phyloP scores from a whole-genome alignment of 2,888 invertebrate genomes.

The Salticus scenicus region DNA sequence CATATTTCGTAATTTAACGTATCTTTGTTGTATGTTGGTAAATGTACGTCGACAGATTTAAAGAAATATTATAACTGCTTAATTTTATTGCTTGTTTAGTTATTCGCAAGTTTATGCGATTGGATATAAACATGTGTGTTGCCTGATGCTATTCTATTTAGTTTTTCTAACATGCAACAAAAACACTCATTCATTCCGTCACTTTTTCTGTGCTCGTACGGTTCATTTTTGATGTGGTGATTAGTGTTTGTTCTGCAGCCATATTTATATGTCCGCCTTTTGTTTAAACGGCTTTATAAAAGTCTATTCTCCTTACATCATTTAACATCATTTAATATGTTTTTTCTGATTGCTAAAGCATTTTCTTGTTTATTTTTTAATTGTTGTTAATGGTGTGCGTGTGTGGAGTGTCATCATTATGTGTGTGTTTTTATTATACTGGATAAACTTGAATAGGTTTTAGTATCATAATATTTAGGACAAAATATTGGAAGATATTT shows the following conservation, averaged over 20 bases:
- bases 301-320: not conserved
- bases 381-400: not conserved
- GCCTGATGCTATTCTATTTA: not conserved
- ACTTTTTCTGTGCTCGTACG: conserved; percentile 19
- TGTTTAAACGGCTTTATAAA: conserved; percentile 47
- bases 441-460: not conserved
- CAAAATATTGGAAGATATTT: not conserved
- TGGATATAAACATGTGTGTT: not conserved
- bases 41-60: conserved; percentile 50
- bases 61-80: not conserved
- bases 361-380: not conserved
- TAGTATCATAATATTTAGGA: not conserved
- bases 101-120: too few species aligned
- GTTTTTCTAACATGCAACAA: not conserved
- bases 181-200: not conserved
- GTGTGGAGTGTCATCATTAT: not conserved
- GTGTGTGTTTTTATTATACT: conserved; percentile 2
- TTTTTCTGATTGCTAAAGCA: not conserved
- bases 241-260: conserved; percentile 64
- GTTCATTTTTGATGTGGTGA: conserved; percentile 37
- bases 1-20: conserved; percentile 63
- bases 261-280: conserved; percentile 68
- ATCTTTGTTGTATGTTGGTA: conserved; percentile 62
- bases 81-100: not conserved
- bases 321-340: not conserved